Conservation (phyloP, 2,888 invertebrate genomes). For the Hirtodrosophila histrioides region DNA sequence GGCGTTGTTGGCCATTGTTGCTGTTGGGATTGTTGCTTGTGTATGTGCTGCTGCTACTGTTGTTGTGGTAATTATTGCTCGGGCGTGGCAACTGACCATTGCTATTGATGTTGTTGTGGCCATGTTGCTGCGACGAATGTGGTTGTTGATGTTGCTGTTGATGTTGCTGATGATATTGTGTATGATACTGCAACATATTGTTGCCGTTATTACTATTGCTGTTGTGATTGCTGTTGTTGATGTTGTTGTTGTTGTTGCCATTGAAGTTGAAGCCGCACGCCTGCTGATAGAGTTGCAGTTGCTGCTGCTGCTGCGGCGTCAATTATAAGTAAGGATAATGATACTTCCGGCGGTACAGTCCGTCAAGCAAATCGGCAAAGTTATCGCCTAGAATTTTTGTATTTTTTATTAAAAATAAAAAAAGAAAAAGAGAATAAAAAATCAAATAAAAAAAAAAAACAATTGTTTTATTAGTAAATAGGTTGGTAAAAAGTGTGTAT, state of each 20-base stretch:
- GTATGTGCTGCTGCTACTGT: slow-evolving; percentile 10
- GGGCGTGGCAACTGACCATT: slow-evolving; percentile 37
- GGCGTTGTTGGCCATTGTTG: slow-evolving; percentile 25
- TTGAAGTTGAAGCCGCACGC: slow-evolving; percentile 63
- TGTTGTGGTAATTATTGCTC: slow-evolving; percentile 23
- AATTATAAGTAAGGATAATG: slow-evolving; percentile 85
- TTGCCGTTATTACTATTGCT: slow-evolving; percentile 32
- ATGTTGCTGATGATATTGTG: slow-evolving; percentile 27
- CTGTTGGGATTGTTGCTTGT: slow-evolving; percentile 12
- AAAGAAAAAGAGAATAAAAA: slow-evolving; percentile 24
- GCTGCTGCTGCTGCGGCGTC: slow-evolving; percentile 79
- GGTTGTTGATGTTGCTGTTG: slow-evolving; percentile 20
- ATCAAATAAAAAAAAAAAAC: slow-evolving; percentile 33
- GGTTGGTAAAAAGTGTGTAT: neutral
- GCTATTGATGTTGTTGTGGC: slow-evolving; percentile 34
- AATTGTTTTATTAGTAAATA: slow-evolving; percentile 45
- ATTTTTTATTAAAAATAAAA: slow-evolving; percentile 23
- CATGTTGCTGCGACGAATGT: slow-evolving; percentile 36
- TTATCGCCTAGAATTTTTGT: slow-evolving; percentile 71
- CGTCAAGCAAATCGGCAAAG: slow-evolving; percentile 83
- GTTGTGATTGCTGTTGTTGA: slow-evolving; percentile 37
- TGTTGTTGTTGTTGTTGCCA: slow-evolving; percentile 40
- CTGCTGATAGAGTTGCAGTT: slow-evolving; percentile 73
- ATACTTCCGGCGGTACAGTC: slow-evolving; percentile 84
- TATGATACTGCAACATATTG: slow-evolving; percentile 25